Percentiles rank a stretch among this genome's conserved stretches.
Conservation (phyloP, 1,140 invertebrate species). For the Pachypsylla venusta region DNA sequence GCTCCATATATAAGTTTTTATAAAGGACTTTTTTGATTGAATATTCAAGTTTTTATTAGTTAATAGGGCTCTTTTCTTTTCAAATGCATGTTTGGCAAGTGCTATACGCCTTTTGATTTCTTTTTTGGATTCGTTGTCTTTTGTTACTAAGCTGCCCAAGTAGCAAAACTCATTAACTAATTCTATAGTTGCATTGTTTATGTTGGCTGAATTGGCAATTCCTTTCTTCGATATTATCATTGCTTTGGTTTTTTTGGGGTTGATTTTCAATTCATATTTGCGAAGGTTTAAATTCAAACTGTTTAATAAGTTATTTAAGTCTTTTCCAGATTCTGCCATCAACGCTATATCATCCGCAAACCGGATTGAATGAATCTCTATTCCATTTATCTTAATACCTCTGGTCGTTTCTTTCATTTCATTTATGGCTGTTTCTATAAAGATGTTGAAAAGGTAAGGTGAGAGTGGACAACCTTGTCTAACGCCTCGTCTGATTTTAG, state of each 20-base stretch:
- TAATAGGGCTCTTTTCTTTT: constrained; percentile 9
- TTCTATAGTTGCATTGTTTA: not conserved
- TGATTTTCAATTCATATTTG: constrained; percentile 14
- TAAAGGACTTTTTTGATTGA: constrained; percentile 10
- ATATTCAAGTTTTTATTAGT: constrained; percentile 11
- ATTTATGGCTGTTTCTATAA: constrained; percentile 13
- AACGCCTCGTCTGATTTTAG: constrained; percentile 11
- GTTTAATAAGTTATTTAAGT: constrained; percentile 11
- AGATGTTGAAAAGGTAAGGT: constrained; percentile 18
- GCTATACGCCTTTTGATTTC: constrained; percentile 13
- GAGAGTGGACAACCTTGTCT: constrained; percentile 19
- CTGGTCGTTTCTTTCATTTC: constrained; percentile 12
- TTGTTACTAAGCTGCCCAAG: constrained; percentile 8
- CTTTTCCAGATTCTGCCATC: constrained; percentile 6
- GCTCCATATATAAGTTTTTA: constrained; percentile 13
- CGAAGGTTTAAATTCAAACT: not conserved
- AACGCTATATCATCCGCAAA: constrained; percentile 16
- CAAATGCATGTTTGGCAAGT: constrained; percentile 9
- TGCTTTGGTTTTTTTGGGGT: constrained; percentile 13
- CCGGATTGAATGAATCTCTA: constrained; percentile 11
- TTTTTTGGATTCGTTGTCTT: constrained; percentile 10
- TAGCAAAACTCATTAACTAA: not conserved
- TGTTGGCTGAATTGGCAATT: not conserved
- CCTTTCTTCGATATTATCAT: constrained; percentile 10
- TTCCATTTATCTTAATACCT: constrained; percentile 12